Evolutionary conservation across 1,140 invertebrate genomes (phyloP), one percentile per base, ranked within the genome.

Genomic region (Trissolcus basalis): DNA sequence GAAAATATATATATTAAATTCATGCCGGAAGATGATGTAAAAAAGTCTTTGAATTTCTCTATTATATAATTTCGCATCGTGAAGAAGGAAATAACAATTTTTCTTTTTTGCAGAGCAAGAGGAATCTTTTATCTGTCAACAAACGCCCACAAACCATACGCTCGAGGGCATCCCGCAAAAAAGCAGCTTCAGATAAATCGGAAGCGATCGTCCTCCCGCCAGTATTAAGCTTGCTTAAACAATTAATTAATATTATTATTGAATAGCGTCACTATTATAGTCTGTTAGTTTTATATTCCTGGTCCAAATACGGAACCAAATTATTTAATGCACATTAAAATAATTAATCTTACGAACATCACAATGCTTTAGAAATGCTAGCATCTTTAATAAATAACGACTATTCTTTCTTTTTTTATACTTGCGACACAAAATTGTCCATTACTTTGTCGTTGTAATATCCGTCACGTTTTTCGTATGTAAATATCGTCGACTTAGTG

Each of bases 41-140:
- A n/a, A n/a, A n/a, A n/a, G n/a, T n/a, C n/a, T n/a, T n/a, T n/a
- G n/a, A n/a, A n/a, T 27, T 27, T 27, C 1, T 50, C 5, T n/a
- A 50, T 16, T 33, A 51, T 16, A 8, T 14, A 16, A 35, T 54
- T 54, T 15, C 39, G 9, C 14, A 39, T 39, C 14, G 13, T 44
- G 4, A 39, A 39, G 9, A 39, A 39, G 8, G 3, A 44, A 13
- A 44, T 13, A 12, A n/a, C 1, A 13, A 12, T 4, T 50, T 50
- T 50, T 33, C 8, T 55, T 71, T 14, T 36, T 68, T 91, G 50
- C 86, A 96, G 94, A 81, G 93, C 94, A 36, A 89, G 94, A 81
- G 94, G 94, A 47, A 91, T 94, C 50, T 96, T 93, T 80, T 96
- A 96, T 85, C 92, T 96, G n/a, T 93, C 92, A 72, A 96, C 94